phyloP scores from a whole-genome alignment of 2,113 vertebrate genomes.

The Microtus ochrogaster region DNA sequence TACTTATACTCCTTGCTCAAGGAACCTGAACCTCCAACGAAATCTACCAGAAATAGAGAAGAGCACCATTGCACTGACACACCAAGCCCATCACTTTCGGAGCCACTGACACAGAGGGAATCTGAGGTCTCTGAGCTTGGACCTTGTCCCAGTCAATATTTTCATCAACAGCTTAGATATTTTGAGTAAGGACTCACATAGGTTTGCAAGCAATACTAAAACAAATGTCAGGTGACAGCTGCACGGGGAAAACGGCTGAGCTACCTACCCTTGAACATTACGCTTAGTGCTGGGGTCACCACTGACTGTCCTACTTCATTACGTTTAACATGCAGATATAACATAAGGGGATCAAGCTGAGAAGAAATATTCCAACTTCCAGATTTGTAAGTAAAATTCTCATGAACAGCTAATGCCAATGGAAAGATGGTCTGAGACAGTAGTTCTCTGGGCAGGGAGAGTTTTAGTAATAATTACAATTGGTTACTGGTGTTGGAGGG shows the following conservation, averaged over 20 bases:
- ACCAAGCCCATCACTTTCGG: background rate
- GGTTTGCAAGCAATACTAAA: background rate
- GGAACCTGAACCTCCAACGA: background rate
- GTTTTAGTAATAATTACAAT: background rate
- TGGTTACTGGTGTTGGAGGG: background rate
- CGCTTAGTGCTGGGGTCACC: background rate
- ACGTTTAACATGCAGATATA: background rate
- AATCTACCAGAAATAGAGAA: background rate
- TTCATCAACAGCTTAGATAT: background rate
- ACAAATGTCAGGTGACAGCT: background rate
- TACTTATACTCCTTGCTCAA: background rate
- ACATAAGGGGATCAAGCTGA: background rate
- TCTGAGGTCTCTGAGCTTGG: background rate
- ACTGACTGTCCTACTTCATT: background rate
- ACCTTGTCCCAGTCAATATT: background rate
- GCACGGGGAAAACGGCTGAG: background rate
- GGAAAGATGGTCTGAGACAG: background rate
- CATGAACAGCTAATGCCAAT: slow-evolving; percentile 7
- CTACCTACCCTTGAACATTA: background rate
- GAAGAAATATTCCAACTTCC: background rate
- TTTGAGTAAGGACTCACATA: background rate
- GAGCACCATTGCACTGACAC: fast-evolving
- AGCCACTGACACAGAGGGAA: background rate
- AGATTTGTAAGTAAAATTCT: slow-evolving; percentile 24
- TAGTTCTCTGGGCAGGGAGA: background rate